These are phyloP conservation scores for Busseola fusca DNA, from an alignment of 2,888 invertebrate genomes.

Conservation along the genomic window DNA sequence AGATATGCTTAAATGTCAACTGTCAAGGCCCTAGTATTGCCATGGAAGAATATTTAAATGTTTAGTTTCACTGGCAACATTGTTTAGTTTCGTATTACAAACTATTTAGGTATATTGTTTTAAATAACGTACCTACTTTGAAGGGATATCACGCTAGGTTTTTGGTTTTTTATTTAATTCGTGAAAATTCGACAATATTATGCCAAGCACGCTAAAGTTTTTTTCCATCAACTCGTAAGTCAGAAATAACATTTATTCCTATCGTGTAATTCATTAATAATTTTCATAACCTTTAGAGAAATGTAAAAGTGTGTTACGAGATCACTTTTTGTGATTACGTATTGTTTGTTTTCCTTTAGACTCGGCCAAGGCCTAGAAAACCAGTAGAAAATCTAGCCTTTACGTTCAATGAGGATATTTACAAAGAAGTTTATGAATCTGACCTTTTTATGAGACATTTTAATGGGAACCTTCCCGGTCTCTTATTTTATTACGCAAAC, in stretches of 20 bases:
- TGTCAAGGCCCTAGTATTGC: constrained; percentile 26
- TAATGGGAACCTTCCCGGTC: neutral
- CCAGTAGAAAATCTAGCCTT: neutral
- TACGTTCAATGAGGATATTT: constrained; percentile 16
- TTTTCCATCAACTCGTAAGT: neutral
- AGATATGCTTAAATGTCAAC: constrained; percentile 35
- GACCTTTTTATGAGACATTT: constrained; percentile 7
- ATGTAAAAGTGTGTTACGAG: constrained; percentile 7
- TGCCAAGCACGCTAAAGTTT: neutral
- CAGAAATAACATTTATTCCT: constrained; percentile 13
- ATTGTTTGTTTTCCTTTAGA: constrained; percentile 15
- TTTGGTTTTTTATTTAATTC: constrained; percentile 7
- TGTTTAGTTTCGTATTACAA: constrained; percentile 31
- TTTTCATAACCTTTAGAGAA: neutral
- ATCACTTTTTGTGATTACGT: constrained; percentile 4
- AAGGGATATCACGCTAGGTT: constrained; percentile 13
- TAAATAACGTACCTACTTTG: constrained; percentile 9
- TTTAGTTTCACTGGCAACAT: constrained; percentile 15
- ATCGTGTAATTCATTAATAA: neutral
- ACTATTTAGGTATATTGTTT: constrained; percentile 29
- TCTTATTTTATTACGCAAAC: neutral
- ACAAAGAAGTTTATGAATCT: constrained; percentile 4
- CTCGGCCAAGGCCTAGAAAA: neutral
- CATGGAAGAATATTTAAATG: constrained; percentile 9
- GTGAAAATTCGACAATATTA: constrained; percentile 23